Conservation (phyloP, 2,888 invertebrate species). For the Cryptops parisi region DNA sequence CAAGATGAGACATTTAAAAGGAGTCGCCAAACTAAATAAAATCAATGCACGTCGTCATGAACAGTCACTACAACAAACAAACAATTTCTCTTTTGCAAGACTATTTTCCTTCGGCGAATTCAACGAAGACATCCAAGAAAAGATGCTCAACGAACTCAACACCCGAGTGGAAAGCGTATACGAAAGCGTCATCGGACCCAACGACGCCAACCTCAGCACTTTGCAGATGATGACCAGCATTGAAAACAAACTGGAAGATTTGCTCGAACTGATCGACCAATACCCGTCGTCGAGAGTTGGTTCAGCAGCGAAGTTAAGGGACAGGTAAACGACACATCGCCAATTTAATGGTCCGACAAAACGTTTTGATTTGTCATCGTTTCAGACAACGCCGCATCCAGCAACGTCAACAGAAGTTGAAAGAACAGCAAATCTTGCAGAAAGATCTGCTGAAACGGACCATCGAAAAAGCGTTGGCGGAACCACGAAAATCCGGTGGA, state of each 20-base stretch:
- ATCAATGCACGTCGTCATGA: not conserved
- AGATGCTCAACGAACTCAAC: not conserved
- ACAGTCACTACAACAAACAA: not conserved
- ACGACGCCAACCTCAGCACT: conserved; percentile 6
- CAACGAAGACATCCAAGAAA: conserved; percentile 8
- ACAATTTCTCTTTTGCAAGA: not conserved
- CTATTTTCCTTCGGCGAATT: conserved; percentile 9
- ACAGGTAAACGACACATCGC: too few relatives aligned
- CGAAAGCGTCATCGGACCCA: conserved; percentile 2
- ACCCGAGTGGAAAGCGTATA: not conserved
- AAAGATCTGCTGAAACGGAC: too few relatives aligned
- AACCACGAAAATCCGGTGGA: too few relatives aligned
- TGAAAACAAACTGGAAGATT: conserved; percentile 7
- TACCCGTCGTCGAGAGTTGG: not conserved
- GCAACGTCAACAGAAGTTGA: too few relatives aligned
- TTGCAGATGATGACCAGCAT: conserved; percentile 9
- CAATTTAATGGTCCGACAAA: too few relatives aligned
- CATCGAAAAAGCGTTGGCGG: too few relatives aligned
- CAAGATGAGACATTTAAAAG: too few relatives aligned
- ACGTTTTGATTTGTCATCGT: too few relatives aligned
- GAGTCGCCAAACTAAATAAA: too few relatives aligned
- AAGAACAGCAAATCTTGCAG: too few relatives aligned
- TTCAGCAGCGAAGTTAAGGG: not conserved
- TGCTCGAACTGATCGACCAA: conserved; percentile 6
- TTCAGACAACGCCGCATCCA: too few relatives aligned